These are phyloP conservation scores for Sisyra terminalis DNA, from an alignment of 2,888 invertebrate genomes.

Conservation along the genomic window DNA sequence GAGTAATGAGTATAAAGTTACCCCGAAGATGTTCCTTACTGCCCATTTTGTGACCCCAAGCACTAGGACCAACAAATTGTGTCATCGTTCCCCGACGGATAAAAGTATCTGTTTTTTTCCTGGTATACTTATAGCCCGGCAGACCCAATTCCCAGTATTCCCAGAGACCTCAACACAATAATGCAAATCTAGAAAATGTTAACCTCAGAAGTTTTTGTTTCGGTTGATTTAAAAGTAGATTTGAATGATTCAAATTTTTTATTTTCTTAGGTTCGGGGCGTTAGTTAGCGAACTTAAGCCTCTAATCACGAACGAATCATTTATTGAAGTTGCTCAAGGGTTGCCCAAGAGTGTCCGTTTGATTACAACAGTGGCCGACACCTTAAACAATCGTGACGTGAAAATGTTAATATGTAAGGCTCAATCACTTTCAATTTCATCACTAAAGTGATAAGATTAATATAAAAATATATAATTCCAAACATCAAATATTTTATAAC, in stretches of 20 bases:
- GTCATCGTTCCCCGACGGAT: too few relatives aligned
- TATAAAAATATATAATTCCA: background rate
- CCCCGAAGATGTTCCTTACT: too few relatives aligned
- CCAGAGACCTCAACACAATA: too few relatives aligned
- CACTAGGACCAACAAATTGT: too few relatives aligned
- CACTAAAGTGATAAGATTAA: background rate
- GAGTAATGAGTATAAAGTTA: too few relatives aligned
- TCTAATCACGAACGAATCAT: constrained; percentile 29
- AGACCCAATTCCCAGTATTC: too few relatives aligned
- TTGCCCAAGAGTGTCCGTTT: constrained; percentile 24
- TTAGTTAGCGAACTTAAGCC: constrained; percentile 29
- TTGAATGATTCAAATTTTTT: background rate
- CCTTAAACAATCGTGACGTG: background rate
- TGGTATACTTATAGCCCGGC: too few relatives aligned
- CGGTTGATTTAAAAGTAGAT: too few relatives aligned
- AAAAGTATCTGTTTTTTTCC: too few relatives aligned
- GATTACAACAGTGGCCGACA: background rate
- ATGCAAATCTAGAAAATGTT: too few relatives aligned
- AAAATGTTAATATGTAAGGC: constrained; percentile 4
- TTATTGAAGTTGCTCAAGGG: constrained; percentile 28
- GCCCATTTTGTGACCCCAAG: too few relatives aligned
- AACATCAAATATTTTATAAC: background rate
- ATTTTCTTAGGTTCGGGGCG: constrained; percentile 19
- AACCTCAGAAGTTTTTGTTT: too few relatives aligned
- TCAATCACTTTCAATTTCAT: background rate